These are phyloP conservation scores for Salvator merianae DNA, from an alignment of 2,113 vertebrate species.

Conservation along the genomic window DNA sequence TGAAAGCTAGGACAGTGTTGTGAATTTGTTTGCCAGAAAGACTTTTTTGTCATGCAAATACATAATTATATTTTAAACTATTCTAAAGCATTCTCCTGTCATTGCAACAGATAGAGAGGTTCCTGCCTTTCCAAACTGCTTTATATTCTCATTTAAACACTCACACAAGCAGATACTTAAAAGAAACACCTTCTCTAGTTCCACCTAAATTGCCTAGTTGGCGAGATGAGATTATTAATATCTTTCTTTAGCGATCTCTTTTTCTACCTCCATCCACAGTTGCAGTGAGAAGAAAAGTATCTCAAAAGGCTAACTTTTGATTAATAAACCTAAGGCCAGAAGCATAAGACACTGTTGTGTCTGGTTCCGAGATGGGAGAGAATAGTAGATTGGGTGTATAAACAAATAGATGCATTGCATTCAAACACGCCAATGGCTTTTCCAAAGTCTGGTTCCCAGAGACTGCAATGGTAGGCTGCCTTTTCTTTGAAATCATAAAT, in stretches of 20 bases:
- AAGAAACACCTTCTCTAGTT: background rate
- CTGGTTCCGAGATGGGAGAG: background rate
- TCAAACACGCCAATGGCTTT: background rate
- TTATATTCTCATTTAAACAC: background rate
- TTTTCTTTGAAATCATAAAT: background rate
- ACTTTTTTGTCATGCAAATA: constrained; percentile 20
- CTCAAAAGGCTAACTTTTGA: background rate
- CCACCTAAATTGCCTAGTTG: background rate
- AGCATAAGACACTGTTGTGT: background rate
- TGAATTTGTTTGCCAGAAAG: background rate
- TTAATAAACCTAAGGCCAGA: background rate
- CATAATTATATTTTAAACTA: constrained; percentile 24
- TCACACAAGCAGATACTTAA: background rate
- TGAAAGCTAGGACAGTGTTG: background rate
- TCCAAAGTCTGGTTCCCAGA: background rate
- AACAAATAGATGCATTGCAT: background rate
- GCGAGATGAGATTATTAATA: no score
- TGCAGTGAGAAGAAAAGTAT: background rate
- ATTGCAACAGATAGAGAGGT: background rate
- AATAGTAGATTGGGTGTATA: fast-evolving
- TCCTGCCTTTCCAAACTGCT: background rate
- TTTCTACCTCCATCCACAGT: background rate
- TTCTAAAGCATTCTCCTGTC: background rate
- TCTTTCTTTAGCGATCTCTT: background rate
- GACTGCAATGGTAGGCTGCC: no score